phyloP scores from a whole-genome alignment of 1,140 invertebrate species.

The Manduca sexta region DNA sequence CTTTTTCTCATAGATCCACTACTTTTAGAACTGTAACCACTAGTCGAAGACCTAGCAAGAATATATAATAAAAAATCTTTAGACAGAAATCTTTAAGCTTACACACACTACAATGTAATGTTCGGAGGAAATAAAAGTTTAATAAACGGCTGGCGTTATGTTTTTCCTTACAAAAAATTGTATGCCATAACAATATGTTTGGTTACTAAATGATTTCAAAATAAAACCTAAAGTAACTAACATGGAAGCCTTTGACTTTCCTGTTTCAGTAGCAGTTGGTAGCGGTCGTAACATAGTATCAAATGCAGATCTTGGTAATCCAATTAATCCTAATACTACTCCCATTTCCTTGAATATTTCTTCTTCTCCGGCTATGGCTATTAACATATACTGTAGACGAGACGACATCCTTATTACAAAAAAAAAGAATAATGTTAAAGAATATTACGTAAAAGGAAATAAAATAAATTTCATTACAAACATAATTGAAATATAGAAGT shows the following conservation, averaged over 20 bases:
- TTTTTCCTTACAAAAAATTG: no score
- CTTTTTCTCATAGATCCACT: constrained; percentile 17
- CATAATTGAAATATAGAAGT: no score
- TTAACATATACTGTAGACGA: constrained; percentile 41
- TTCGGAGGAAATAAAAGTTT: no score
- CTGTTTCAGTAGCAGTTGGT: constrained; percentile 15
- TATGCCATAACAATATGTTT: background rate
- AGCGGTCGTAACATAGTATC: constrained; percentile 60
- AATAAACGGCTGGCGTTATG: no score
- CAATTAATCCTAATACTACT: constrained; percentile 52
- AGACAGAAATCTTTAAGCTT: no score
- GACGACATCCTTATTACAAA: constrained; percentile 21
- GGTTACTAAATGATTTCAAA: background rate
- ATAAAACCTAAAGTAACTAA: constrained; percentile 23
- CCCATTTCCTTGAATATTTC: constrained; percentile 31
- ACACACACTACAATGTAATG: no score
- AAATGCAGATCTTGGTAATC: constrained; percentile 38
- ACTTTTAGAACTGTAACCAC: constrained; percentile 20
- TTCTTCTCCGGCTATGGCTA: constrained; percentile 41
- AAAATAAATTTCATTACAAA: no score
- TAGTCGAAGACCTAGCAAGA: constrained; percentile 18
- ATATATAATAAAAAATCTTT: background rate
- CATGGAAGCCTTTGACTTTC: constrained; percentile 53
- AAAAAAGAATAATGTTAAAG: no score
- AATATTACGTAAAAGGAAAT: no score